These are phyloP conservation scores for Melipona beecheii DNA, from an alignment of 2,888 invertebrate species.

Conservation along the genomic window DNA sequence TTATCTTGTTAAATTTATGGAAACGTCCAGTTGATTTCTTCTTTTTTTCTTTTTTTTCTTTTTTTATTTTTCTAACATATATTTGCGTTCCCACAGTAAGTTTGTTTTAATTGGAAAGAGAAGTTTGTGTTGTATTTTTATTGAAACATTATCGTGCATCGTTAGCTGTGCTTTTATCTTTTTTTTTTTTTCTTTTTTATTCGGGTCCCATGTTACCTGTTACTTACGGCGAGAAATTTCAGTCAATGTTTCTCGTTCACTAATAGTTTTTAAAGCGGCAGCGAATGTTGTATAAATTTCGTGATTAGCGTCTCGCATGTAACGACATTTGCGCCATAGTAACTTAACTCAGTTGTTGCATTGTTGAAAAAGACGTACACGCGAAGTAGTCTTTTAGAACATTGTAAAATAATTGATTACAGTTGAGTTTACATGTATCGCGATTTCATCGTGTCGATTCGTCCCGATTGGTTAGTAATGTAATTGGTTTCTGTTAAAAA, in stretches of 20 bases:
- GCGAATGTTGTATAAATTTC: not conserved
- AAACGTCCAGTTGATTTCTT: conserved; percentile 3
- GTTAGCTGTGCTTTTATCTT: conserved; percentile 8
- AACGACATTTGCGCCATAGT: not conserved
- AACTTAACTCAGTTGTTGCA: conserved; percentile 23
- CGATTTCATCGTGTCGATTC: conserved; percentile 12
- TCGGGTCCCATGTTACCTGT: not conserved
- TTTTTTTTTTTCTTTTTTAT: conserved; percentile 5
- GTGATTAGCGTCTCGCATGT: not conserved
- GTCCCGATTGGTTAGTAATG: conserved; percentile 6
- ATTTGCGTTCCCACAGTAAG: not conserved
- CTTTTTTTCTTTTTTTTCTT: not conserved
- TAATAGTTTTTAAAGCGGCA: not conserved
- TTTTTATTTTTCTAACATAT: not conserved
- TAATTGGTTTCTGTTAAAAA: not conserved
- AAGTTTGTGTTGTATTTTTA: conserved; percentile 19
- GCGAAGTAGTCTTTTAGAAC: conserved; percentile 10
- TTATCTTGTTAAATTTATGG: not conserved
- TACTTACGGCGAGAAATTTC: conserved; percentile 16
- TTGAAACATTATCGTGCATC: conserved; percentile 34
- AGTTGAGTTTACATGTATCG: not conserved
- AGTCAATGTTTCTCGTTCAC: not conserved
- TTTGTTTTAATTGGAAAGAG: not conserved
- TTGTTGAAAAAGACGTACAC: conserved; percentile 27
- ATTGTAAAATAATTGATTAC: conserved; percentile 17